Conservation (phyloP, 2,888 invertebrate species). For the Eupithecia abbreviata region DNA sequence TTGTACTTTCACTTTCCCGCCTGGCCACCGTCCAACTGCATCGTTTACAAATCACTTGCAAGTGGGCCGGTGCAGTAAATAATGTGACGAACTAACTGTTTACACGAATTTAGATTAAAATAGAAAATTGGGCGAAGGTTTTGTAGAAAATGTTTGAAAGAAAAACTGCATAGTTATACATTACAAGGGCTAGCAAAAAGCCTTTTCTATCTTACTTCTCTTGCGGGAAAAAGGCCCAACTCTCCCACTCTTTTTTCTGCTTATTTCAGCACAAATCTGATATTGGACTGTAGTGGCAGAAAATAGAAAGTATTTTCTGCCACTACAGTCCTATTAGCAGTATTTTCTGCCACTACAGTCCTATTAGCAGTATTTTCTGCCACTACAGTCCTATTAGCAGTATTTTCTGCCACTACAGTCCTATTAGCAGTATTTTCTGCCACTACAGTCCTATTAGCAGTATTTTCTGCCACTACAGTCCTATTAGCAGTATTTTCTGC, state of each 20-base stretch:
- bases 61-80: neutral
- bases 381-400: too few species aligned
- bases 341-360: neutral
- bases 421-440: neutral
- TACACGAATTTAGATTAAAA: neutral
- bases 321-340: too few species aligned
- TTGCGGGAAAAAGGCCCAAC: neutral
- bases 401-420: neutral
- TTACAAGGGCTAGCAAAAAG: neutral
- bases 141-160: neutral
- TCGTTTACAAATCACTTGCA: neutral
- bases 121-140: neutral
- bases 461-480: neutral
- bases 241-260: neutral
- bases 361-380: neutral
- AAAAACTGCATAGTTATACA: neutral
- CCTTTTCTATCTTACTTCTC: neutral
- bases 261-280: too few species aligned
- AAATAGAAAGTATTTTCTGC: neutral
- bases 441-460: too few species aligned
- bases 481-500: neutral
- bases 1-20: neutral
- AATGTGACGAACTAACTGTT: neutral
- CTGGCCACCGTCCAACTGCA: conserved; percentile 7
- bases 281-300: too few species aligned